These are phyloP conservation scores for Keiferia lycopersicella DNA, from an alignment of 2,888 invertebrate species.

Conservation along the genomic window DNA sequence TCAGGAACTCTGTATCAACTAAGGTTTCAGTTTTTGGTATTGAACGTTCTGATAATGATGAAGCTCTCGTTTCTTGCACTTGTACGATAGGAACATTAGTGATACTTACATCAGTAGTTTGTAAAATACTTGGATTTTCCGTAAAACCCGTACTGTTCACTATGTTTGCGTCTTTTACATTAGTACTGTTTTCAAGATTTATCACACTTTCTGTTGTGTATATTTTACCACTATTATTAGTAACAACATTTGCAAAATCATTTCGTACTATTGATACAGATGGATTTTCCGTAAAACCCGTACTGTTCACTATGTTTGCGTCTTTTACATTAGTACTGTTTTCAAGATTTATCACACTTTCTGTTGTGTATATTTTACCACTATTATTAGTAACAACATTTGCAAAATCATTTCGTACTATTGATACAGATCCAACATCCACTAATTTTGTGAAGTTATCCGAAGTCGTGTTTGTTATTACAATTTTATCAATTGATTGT, in stretches of 20 bases:
- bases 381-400: not conserved
- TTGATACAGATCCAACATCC: not conserved
- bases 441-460: not conserved
- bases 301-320: not conserved
- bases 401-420: not conserved
- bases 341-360: conserved; percentile 25
- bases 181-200: conserved; percentile 25
- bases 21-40: not conserved
- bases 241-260: not conserved
- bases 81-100: not conserved
- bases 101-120: not conserved
- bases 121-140: not conserved
- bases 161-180: not conserved
- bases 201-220: not conserved
- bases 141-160: not conserved
- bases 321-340: not conserved
- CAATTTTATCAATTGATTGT: not conserved
- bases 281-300: not conserved
- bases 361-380: not conserved
- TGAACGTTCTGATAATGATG: conserved; percentile 6
- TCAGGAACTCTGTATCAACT: not conserved
- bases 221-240: not conserved
- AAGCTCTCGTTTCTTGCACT: not conserved
- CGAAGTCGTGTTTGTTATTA: not conserved
- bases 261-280: too few relatives aligned